These are phyloP conservation scores for Crotalus viridis DNA, from an alignment of 2,113 vertebrate genomes.

Conservation along the genomic window DNA sequence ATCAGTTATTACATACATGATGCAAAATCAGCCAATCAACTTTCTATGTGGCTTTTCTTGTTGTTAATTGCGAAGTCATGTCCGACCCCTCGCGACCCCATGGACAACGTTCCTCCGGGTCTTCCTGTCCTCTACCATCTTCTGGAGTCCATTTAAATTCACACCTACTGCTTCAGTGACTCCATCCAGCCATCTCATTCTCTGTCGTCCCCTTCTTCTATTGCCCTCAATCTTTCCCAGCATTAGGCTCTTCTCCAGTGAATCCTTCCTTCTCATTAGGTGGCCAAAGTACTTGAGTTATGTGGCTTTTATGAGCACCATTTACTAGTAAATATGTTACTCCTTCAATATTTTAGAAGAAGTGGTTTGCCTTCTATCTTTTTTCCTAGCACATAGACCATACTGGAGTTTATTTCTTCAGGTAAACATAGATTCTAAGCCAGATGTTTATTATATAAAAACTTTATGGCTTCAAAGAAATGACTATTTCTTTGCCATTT, in stretches of 20 bases:
- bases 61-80: too few species aligned
- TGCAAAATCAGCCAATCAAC: constrained; percentile 35
- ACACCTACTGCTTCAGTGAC: too few species aligned
- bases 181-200: too few species aligned
- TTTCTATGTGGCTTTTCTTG: neutral
- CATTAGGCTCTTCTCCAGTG: too few species aligned
- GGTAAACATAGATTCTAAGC: neutral
- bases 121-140: too few species aligned
- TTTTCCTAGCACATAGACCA: neutral
- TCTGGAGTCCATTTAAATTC: too few species aligned
- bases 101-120: too few species aligned
- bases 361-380: neutral
- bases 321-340: neutral
- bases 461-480: neutral
- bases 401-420: neutral
- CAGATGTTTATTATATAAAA: neutral
- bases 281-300: neutral
- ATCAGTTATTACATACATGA: constrained; percentile 12
- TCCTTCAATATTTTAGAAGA: neutral
- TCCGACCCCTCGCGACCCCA: too few species aligned
- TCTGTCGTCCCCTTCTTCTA: too few species aligned
- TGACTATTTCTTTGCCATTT: neutral
- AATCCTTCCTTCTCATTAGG: too few species aligned
- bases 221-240: too few species aligned
- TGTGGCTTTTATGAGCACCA: constrained; percentile 14